Evolutionary conservation across 2,888 invertebrate species (phyloP), one percentile per base, ranked within the genome.

Genomic region (Epinotia demarniana): DNA sequence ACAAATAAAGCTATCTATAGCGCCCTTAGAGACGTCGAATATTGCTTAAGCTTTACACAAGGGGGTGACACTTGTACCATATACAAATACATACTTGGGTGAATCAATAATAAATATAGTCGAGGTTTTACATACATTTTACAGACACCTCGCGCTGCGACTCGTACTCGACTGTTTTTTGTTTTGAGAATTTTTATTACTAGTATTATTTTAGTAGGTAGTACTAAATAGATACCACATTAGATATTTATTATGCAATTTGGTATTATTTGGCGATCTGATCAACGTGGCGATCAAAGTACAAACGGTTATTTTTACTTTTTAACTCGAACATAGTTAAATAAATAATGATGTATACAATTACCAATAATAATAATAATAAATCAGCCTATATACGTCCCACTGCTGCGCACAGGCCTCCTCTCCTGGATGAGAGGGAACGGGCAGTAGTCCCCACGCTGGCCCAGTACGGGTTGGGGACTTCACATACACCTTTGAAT

Each of bases 301-400:
- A 3, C 39, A 19, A 64, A 66, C 18, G 18, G 55, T 8, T 27
- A 23, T 64, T 12, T 13, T 43, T 16, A 23, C 18, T 9, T 19
- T 33, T 8, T n/a, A 11, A 46, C n/a, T 11, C 5, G 49, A 3
- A 53, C 6, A 63, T 23, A 63, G 43, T 43, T 43, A 63, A 64
- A 23, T 64, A 66, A 16, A 46, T 55, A 67, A 67, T n/a, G n/a
- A 39, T 55, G 27, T 55, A 19, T 57, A 57, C 3, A 11, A 16
- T 33, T 19, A 39, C 13, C 11, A 57, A 68, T 19, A 3, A 19
- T 58, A 4, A 43, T 43, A 16, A n/a, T 33, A 33, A n/a, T 27
- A 53, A 11, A 4, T n/a, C n/a, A n/a, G n/a, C n/a, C n/a, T n/a
- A n/a, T n/a, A n/a, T n/a, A n/a, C n/a, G n/a, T n/a, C n/a, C n/a